phyloP scores from a whole-genome alignment of 2,888 invertebrate genomes.

The Nephrotoma guestfalica region DNA sequence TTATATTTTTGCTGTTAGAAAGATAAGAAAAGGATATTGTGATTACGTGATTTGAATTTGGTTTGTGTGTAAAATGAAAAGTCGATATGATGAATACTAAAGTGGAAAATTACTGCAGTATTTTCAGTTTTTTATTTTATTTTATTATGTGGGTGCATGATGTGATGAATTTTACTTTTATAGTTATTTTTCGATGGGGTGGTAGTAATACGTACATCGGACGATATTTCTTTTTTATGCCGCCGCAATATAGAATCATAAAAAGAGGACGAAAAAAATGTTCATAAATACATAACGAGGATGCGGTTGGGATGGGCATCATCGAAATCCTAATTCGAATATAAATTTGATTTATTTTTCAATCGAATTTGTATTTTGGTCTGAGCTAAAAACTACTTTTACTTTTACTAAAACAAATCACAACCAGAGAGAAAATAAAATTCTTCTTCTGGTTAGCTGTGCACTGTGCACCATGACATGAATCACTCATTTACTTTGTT shows the following conservation, averaged over 20 bases:
- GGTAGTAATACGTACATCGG: background rate
- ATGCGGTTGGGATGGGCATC: too few relatives aligned
- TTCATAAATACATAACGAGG: too few relatives aligned
- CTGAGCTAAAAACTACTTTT: too few relatives aligned
- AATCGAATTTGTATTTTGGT: too few relatives aligned
- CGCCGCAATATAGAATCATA: background rate
- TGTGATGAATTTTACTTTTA: background rate
- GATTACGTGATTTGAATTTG: background rate
- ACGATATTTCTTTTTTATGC: background rate
- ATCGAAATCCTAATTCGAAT: too few relatives aligned
- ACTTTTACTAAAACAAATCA: too few relatives aligned
- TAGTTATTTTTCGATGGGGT: background rate
- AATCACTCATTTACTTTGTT: too few relatives aligned
- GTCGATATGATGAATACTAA: background rate
- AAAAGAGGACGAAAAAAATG: too few relatives aligned
- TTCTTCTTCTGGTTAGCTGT: too few relatives aligned
- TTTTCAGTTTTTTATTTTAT: background rate
- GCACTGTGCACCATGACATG: too few relatives aligned
- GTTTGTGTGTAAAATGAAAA: background rate
- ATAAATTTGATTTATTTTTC: too few relatives aligned
- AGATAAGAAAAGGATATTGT: background rate
- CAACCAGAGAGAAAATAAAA: too few relatives aligned
- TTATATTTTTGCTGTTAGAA: background rate
- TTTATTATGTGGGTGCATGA: background rate
- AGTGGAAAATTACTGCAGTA: background rate